These are phyloP conservation scores for Hoplias malabaricus DNA, from an alignment of 2,113 vertebrate genomes.

Conservation along the genomic window DNA sequence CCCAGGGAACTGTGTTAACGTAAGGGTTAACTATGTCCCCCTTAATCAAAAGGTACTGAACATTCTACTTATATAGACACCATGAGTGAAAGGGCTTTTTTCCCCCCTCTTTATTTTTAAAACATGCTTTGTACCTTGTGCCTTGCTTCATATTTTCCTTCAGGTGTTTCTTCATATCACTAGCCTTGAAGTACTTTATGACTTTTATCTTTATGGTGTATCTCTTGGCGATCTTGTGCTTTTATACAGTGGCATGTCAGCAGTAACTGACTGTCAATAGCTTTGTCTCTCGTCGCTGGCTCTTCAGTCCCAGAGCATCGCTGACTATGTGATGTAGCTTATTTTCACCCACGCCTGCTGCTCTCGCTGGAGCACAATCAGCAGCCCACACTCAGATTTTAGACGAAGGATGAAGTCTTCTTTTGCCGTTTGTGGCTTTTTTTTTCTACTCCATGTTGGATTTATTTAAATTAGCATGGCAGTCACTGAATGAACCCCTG, in stretches of 20 bases:
- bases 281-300: not conserved
- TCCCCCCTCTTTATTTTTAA: no score
- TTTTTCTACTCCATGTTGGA: not conserved
- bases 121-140: no score
- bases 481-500: not conserved
- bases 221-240: not conserved
- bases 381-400: not conserved
- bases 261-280: not conserved
- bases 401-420: not conserved
- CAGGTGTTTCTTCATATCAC: not conserved
- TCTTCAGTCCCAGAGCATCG: not conserved
- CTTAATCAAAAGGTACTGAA: no score
- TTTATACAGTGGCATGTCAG: not conserved
- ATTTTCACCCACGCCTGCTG: not conserved
- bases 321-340: not conserved
- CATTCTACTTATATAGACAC: no score
- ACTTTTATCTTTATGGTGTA: not conserved
- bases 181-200: not conserved
- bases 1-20: no score
- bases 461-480: slow-evolving; percentile 1
- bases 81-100: no score
- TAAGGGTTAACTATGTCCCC: no score
- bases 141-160: not conserved
- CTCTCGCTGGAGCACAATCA: not conserved
- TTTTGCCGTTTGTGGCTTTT: not conserved